Base-by-base conservation (phyloP, 1,140 invertebrate genomes). In the Pseudachorutes palmiensis region DNA sequence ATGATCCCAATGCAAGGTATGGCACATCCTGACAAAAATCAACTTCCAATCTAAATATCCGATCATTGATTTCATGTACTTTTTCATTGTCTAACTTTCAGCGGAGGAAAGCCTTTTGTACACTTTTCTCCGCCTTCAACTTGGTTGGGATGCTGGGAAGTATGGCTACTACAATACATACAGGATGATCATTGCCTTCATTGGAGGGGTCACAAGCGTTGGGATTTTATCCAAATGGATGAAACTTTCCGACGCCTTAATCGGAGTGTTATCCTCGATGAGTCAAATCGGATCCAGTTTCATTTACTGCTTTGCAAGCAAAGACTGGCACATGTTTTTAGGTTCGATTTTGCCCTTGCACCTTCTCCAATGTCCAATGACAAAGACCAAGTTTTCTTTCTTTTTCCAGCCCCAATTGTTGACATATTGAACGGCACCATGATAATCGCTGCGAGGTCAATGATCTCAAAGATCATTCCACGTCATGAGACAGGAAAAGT, bases 221-320 rank as follows among this genome's bases (percentile, higher is more conserved):
- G 72, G 62, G 0, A 1, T 71, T 33, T 55, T 74, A 5, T 58
- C 64, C 14, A 62, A 51, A 12, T 16, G 24, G 2, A 2, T 71
- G 26, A 66, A 70, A 22, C 2, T 74, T 3, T 32, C 63, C 9
- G 89, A 92, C 75, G 87, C 88, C 0, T 79, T 89, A 1, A 87
- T 91, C 16, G 89, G 89, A 14, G 84, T 89, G 0, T 83, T 91
- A 75, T 90, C 88, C 5, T 89, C 87, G 66, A 85, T 85, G 71
- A 90, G 88, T 70, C 90, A 91, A 79, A 90, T 92, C 64, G 77
- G 89, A 24, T 86, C 87, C 1, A 86, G 88, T 51, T 87, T 91
- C 70, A 86, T 91, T 41, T 92, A 91, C 68, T 88, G 88, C 0
- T 91, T 89, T 75, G 86, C 88, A 12, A 85, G 83, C 28, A 85